Evolutionary conservation across 2,113 vertebrate genomes (phyloP).

Genomic region (Donacobius atricapilla): DNA sequence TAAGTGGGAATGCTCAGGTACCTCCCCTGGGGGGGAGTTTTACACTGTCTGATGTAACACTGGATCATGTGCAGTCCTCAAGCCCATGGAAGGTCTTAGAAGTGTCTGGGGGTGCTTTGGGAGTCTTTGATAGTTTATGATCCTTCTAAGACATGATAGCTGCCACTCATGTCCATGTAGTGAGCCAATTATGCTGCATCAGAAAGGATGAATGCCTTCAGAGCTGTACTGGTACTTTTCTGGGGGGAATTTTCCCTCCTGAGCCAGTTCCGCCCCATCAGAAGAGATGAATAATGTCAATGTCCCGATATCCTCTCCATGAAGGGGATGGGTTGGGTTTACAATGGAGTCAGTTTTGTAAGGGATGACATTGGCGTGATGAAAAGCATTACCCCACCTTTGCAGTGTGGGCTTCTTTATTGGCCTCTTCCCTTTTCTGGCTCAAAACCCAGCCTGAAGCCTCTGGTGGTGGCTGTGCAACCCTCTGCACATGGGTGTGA

Average conservation of each 20-base stretch:
- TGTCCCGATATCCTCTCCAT: fast-evolving
- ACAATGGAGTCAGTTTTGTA: background rate
- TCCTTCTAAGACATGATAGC: background rate
- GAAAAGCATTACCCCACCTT: background rate
- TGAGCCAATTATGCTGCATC: background rate
- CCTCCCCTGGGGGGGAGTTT: background rate
- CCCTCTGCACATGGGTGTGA: background rate
- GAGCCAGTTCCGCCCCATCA: background rate
- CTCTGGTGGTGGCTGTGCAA: background rate
- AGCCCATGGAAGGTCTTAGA: background rate
- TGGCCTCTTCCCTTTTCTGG: background rate
- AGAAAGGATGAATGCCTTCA: background rate
- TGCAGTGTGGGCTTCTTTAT: background rate
- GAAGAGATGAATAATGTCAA: background rate
- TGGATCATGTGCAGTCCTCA: too few relatives aligned
- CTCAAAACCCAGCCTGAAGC: background rate
- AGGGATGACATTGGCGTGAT: background rate
- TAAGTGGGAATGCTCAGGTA: background rate
- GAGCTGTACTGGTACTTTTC: background rate
- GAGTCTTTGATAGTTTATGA: background rate
- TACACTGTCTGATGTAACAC: background rate
- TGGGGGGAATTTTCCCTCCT: background rate
- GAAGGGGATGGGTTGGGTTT: background rate
- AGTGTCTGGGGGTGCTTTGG: background rate
- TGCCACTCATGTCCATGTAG: background rate